These are phyloP conservation scores for Takifugu flavidus DNA, from an alignment of 2,113 vertebrate species.

Conservation along the genomic window DNA sequence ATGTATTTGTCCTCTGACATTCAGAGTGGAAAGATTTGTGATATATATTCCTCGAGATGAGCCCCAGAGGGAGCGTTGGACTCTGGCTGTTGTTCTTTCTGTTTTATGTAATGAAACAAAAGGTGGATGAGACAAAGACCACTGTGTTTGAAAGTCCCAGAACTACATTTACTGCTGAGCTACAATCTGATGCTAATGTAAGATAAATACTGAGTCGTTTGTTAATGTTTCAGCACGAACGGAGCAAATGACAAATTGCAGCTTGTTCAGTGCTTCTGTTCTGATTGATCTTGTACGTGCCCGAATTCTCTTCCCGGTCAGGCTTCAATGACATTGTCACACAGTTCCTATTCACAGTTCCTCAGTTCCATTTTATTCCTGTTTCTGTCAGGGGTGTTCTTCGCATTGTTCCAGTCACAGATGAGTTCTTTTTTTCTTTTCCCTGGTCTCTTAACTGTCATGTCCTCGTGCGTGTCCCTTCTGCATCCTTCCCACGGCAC, in stretches of 20 bases:
- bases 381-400: no score
- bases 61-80: slow-evolving; percentile 13
- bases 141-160: background rate
- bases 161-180: slow-evolving; percentile 13
- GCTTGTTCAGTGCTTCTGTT: background rate
- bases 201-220: background rate
- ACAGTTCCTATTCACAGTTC: background rate
- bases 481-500: no score
- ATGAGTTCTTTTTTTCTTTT: no score
- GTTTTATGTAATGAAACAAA: slow-evolving; percentile 17
- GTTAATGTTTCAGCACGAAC: background rate
- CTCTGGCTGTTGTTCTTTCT: slow-evolving; percentile 8
- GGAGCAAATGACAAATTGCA: background rate
- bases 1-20: slow-evolving; percentile 62
- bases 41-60: slow-evolving; percentile 9
- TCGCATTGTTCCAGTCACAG: no score
- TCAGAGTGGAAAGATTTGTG: slow-evolving; percentile 57
- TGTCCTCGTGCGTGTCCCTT: no score
- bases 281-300: background rate
- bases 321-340: background rate
- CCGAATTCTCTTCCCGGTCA: background rate
- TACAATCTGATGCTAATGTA: slow-evolving; percentile 14
- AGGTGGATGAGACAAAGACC: slow-evolving; percentile 23
- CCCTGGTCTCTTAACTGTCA: no score
- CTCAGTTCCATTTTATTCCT: background rate